These are phyloP conservation scores for Teleiodes luculella DNA, from an alignment of 2,888 invertebrate genomes.

Conservation along the genomic window DNA sequence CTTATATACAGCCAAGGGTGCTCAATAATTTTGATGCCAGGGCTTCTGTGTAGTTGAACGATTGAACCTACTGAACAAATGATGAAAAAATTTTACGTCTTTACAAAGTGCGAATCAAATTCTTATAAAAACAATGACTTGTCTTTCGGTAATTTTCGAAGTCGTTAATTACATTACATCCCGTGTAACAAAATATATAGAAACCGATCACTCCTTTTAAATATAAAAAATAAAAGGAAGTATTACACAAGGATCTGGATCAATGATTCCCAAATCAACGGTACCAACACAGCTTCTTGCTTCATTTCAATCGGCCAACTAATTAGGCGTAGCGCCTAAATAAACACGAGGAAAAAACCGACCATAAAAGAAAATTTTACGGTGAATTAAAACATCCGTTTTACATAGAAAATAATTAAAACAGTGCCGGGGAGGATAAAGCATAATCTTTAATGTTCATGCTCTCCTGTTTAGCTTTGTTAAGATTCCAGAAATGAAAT, in stretches of 20 bases:
- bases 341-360: constrained; percentile 44
- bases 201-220: too few species aligned
- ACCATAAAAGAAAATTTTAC: constrained; percentile 43
- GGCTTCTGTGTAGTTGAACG: too few species aligned
- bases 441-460: constrained; percentile 6
- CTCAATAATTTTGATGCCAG: too few species aligned
- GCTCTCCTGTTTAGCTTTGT: constrained; percentile 3
- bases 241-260: constrained; percentile 38
- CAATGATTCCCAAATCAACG: constrained; percentile 29
- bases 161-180: too few species aligned
- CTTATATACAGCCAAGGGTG: too few species aligned
- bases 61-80: too few species aligned
- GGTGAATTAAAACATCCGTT: constrained; percentile 51
- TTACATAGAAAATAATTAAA: constrained; percentile 38
- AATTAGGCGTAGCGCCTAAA: constrained; percentile 57
- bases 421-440: constrained; percentile 15
- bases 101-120: too few species aligned
- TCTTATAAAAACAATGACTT: too few species aligned
- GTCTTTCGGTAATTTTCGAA: too few species aligned
- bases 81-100: too few species aligned
- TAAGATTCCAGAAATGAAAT: not conserved
- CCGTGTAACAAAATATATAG: too few species aligned
- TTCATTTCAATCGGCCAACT: constrained; percentile 41
- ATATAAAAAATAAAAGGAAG: not conserved
- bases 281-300: constrained; percentile 34